Evolutionary conservation across 2,797 vertebrate species (phyloP), one percentile per base, ranked within the genome.

Genomic region (Chiloscyllium punctatum): DNA sequence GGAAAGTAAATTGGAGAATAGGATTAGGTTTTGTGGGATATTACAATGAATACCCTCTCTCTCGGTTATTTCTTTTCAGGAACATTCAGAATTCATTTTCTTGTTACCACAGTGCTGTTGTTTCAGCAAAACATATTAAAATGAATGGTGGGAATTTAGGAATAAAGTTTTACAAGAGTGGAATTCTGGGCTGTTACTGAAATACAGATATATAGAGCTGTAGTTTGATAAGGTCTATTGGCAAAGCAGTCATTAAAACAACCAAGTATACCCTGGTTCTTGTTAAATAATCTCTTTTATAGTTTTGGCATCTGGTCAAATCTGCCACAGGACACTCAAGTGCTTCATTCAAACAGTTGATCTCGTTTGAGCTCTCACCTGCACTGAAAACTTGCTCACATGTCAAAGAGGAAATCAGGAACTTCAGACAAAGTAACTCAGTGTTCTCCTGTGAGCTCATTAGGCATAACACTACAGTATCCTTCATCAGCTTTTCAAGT

Each of bases 251-350:
- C 18, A 84, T 42, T 84, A 84, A 23, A 48, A 37, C 79, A 84
- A 37, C 16, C 18, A 48, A 84, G 16, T 42, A 42, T 1, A 84
- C 13, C 16, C 77, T 79, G 42, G n/a, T 37, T 37, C n/a, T 84
- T 84, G 79, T 84, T 42, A 42, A 84, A 42, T 84, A 84, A 84
- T 84, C 79, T 84, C 79, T 82, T 82, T 88, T 57, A 57, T 57
- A 51, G 9, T 27, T 30, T 88, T 57, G 86, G 53, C 86, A 53
- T 57, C 53, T 16, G 25, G 51, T 30, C 86, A 57, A 57, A 88
- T 4, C 86, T 88, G 86, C 51, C 51, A 88, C 86, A 53, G 51
- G 48, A 88, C 86, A 57, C 25, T 57, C 86, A 57, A 88, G 9
- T 53, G 86, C 25, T 88, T 88, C 51, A 88, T 88, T 57, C 86